A percentile compares a stretch with the other conserved stretches of the same genome.
Evolutionary conservation across 2,113 vertebrate species (phyloP).

Genomic region (Opisthocomus hoazin): DNA sequence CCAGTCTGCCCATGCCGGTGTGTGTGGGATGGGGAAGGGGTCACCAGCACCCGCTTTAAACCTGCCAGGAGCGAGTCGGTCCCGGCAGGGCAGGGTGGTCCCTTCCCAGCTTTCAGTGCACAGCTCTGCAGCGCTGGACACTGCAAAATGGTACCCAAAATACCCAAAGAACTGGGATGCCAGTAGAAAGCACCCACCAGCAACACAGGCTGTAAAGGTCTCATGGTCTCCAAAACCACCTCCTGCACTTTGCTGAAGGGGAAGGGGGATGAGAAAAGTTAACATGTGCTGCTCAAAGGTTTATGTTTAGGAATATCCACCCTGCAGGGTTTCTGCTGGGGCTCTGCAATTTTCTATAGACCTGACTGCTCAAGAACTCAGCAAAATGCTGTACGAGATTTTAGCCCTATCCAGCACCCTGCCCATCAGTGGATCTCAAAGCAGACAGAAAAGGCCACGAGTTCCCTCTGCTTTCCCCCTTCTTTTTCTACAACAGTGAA

Average conservation of each 20-base stretch:
- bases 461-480: not conserved
- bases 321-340: not conserved
- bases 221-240: not conserved
- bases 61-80: not conserved
- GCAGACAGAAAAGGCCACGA: not conserved
- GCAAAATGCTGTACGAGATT: not conserved
- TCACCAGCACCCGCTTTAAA: not conserved
- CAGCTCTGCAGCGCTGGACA: not conserved
- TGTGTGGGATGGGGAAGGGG: fast-evolving
- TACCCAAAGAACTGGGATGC: fast-evolving
- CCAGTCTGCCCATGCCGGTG: not conserved
- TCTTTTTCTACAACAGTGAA: not conserved
- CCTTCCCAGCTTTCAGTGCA: not conserved
- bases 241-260: not conserved
- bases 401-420: not conserved
- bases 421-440: not conserved
- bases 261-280: not conserved
- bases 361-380: not conserved
- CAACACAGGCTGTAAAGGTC: not conserved
- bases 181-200: not conserved
- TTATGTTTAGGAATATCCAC: not conserved
- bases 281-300: not conserved
- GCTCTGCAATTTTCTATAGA: not conserved
- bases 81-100: not conserved
- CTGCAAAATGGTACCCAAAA: fast-evolving